A percentile compares a stretch with the other conserved stretches of the same genome.
These are phyloP conservation scores for Tachina grossa DNA, from an alignment of 2,888 invertebrate species.

Conservation along the genomic window DNA sequence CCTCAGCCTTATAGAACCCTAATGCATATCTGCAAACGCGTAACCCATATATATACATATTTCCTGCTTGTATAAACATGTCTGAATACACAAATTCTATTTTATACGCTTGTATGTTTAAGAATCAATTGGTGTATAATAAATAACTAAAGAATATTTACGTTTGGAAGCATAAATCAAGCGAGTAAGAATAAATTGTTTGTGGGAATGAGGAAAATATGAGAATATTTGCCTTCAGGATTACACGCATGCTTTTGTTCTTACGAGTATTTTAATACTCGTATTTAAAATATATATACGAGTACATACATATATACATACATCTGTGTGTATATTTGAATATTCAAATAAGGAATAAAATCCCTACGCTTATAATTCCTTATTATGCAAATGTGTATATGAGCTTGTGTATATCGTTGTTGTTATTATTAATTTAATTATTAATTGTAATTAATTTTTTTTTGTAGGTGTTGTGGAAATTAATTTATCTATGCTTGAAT, in stretches of 20 bases:
- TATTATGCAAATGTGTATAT: neutral
- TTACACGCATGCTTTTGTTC: neutral
- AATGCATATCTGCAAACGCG: too few relatives aligned
- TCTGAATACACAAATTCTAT: neutral
- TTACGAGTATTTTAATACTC: neutral
- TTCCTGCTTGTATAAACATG: neutral
- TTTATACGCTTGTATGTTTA: conserved; percentile 1
- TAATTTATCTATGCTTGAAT: neutral
- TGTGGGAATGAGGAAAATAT: neutral
- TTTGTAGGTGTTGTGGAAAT: conserved; percentile 1
- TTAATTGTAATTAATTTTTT: neutral
- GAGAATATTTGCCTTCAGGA: neutral
- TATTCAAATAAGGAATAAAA: conserved; percentile 3
- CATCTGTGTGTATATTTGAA: neutral
- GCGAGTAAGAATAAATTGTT: neutral
- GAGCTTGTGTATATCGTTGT: neutral
- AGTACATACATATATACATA: neutral
- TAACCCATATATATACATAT: neutral
- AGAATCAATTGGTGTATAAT: conserved; percentile 58
- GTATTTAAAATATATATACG: too few relatives aligned
- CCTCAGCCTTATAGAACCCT: too few relatives aligned
- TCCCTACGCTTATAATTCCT: neutral
- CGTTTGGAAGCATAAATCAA: conserved; percentile 44
- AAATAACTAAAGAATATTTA: conserved; percentile 53
- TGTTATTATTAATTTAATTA: conserved; percentile 34